These are phyloP conservation scores for Caenorhabditis angaria DNA, from an alignment of 2,888 invertebrate genomes.

Conservation along the genomic window DNA sequence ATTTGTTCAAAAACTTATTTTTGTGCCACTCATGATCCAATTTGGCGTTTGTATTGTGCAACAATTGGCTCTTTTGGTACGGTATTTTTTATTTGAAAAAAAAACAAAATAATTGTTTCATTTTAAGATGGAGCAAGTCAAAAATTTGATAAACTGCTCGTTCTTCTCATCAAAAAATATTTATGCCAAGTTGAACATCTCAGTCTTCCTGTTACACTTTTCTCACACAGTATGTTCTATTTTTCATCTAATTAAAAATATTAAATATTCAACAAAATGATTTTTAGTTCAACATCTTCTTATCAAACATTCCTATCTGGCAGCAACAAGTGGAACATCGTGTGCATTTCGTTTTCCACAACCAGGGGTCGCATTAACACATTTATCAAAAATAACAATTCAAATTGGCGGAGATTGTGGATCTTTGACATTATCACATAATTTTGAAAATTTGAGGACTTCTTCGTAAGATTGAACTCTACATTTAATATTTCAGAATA, in stretches of 20 bases:
- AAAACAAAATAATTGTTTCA: neutral
- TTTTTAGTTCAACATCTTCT: constrained; percentile 40
- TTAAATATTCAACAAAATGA: neutral
- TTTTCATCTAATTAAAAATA: neutral
- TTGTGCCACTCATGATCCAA: constrained; percentile 37
- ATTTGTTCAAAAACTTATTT: constrained; percentile 29
- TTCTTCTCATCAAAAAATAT: constrained; percentile 38
- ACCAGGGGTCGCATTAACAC: constrained; percentile 36
- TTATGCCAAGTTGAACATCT: constrained; percentile 38
- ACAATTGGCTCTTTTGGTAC: constrained; percentile 15
- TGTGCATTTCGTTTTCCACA: constrained; percentile 36
- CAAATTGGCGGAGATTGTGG: constrained; percentile 45
- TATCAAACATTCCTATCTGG: constrained; percentile 21
- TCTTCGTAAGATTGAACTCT: constrained; percentile 17
- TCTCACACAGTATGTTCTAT: constrained; percentile 34
- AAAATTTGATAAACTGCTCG: constrained; percentile 37
- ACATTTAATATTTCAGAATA: neutral
- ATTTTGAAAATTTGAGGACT: constrained; percentile 44
- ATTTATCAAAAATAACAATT: constrained; percentile 26
- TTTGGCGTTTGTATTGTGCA: constrained; percentile 32
- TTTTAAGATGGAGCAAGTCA: constrained; percentile 15
- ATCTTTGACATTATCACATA: constrained; percentile 39
- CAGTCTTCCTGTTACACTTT: constrained; percentile 29
- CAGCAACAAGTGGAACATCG: constrained; percentile 31
- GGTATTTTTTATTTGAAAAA: neutral